Evolutionary conservation across 2,797 vertebrate genomes (phyloP).

Genomic region (Crocodylus rhombifer): DNA sequence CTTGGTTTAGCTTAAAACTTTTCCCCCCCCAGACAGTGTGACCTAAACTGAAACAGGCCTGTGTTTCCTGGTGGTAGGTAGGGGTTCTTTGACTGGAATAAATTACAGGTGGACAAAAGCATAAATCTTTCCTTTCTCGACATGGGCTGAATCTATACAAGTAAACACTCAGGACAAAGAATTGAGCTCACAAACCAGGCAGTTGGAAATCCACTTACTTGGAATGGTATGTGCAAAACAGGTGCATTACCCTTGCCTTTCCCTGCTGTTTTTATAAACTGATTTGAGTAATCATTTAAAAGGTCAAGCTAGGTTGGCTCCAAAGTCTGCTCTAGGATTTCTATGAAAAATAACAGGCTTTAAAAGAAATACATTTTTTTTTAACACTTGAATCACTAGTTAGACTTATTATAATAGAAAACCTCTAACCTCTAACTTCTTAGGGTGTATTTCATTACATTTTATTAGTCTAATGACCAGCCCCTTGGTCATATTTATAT

Average conservation of each 20-base stretch:
- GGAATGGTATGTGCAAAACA: neutral
- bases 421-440: neutral
- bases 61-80: too few species aligned
- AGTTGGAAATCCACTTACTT: neutral
- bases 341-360: neutral
- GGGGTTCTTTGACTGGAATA: neutral
- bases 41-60: neutral
- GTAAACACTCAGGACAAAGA: neutral
- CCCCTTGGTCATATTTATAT: neutral
- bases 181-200: neutral
- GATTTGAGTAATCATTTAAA: neutral
- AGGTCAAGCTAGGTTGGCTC: neutral
- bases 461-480: neutral
- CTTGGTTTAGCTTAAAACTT: conserved; percentile 36
- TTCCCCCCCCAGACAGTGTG: neutral
- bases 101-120: neutral
- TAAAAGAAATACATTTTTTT: neutral
- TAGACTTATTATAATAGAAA: neutral
- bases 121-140: neutral
- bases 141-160: neutral
- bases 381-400: neutral
- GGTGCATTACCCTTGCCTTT: neutral
- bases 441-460: neutral
- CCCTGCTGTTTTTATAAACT: neutral
- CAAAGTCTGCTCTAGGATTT: neutral